Evolutionary conservation across 1,140 invertebrate genomes (phyloP).

Genomic region (Drosophila leontia): DNA sequence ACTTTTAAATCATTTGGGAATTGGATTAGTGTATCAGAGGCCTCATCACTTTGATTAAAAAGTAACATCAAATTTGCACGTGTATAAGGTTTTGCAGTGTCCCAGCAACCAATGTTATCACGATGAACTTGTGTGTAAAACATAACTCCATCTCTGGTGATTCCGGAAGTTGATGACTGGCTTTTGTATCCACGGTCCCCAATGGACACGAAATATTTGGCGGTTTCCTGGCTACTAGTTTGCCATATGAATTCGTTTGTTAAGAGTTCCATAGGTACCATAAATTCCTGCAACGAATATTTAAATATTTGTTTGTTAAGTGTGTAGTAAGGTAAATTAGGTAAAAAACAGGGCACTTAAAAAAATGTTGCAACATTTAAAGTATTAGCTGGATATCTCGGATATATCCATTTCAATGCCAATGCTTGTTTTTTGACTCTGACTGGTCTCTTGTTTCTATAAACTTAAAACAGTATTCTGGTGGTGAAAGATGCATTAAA

Average conservation of each 20-base stretch:
- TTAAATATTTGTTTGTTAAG: neutral
- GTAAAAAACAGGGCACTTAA: too few relatives aligned
- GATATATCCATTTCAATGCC: too few relatives aligned
- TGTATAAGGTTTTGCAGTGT: conserved; percentile 89
- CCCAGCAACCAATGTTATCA: conserved; percentile 92
- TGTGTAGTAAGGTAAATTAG: too few relatives aligned
- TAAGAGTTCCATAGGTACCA: conserved; percentile 88
- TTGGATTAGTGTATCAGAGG: conserved; percentile 86
- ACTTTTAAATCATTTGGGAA: conserved; percentile 93
- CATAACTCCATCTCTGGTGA: conserved; percentile 90
- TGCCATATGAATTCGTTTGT: conserved; percentile 87
- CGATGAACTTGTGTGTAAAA: conserved; percentile 91
- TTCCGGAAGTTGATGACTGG: conserved; percentile 90
- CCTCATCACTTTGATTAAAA: conserved; percentile 86
- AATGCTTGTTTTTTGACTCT: too few relatives aligned
- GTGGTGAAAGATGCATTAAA: too few relatives aligned
- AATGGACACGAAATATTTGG: conserved; percentile 87
- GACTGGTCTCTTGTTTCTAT: too few relatives aligned
- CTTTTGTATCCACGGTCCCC: conserved; percentile 88
- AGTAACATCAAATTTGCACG: conserved; percentile 87
- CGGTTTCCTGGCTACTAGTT: conserved; percentile 83
- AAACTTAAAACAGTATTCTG: too few relatives aligned
- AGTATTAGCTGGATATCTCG: too few relatives aligned
- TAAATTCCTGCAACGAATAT: conserved; percentile 87
- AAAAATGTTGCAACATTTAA: too few relatives aligned